These are phyloP conservation scores for Ivindomyrus marchei DNA, from an alignment of 2,113 vertebrate species.

Conservation along the genomic window DNA sequence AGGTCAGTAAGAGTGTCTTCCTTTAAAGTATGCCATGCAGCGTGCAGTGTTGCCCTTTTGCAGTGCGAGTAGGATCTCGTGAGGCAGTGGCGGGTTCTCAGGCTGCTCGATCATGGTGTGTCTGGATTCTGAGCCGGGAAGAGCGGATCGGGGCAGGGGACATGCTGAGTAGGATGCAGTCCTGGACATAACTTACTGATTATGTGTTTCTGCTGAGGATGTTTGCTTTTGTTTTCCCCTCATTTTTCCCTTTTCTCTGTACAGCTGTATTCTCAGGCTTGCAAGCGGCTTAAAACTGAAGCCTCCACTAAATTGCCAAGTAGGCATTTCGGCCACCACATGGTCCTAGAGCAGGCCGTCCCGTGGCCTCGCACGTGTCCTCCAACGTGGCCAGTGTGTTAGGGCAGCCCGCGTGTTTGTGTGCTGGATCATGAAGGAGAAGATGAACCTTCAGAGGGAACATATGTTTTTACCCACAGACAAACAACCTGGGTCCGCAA, in stretches of 20 bases:
- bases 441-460: not conserved
- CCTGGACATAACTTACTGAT: not conserved
- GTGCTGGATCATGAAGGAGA: not conserved
- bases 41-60: not conserved
- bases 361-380: not conserved
- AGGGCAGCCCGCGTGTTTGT: not conserved
- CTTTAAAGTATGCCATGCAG: not conserved
- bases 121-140: not conserved
- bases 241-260: not conserved
- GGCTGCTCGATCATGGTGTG: not conserved
- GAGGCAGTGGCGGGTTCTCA: not conserved
- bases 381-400: not conserved
- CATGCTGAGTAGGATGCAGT: not conserved
- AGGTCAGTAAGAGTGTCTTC: not conserved
- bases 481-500: not conserved
- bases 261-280: not conserved
- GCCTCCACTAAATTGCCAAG: not conserved
- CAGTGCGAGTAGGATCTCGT: not conserved
- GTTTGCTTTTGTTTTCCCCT: not conserved
- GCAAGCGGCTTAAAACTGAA: not conserved
- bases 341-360: not conserved
- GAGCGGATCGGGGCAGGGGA: not conserved
- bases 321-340: not conserved
- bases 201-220: not conserved
- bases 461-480: not conserved